Percentiles rank a stretch among this genome's conserved stretches.
Conservation (phyloP, 2,113 vertebrate genomes). For the Pelecanoides urinatrix region DNA sequence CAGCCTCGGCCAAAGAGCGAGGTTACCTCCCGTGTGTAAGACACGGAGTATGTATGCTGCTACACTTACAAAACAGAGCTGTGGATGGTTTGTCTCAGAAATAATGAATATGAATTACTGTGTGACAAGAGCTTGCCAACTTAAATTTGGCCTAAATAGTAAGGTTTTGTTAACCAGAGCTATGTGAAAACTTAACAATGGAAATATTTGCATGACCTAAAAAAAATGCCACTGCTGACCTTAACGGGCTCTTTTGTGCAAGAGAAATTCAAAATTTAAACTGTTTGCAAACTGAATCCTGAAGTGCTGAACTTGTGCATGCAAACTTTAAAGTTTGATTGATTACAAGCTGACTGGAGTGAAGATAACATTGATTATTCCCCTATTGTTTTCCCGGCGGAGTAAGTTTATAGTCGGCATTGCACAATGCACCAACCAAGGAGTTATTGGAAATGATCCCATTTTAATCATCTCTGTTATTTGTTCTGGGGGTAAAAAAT, state of each 20-base stretch:
- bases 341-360: slow-evolving; percentile 4
- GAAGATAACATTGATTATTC: slow-evolving; percentile 11
- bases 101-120: neutral
- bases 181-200: neutral
- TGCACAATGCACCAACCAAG: neutral
- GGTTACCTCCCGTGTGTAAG: neutral
- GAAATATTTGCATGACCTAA: slow-evolving; percentile 8
- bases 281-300: slow-evolving; percentile 23
- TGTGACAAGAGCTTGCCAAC: neutral
- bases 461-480: neutral
- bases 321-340: neutral
- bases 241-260: neutral
- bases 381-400: neutral
- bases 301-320: slow-evolving; percentile 27
- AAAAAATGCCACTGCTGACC: neutral
- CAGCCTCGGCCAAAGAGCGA: neutral
- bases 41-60: neutral
- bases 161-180: slow-evolving; percentile 11
- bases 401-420: neutral
- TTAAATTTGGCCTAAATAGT: neutral
- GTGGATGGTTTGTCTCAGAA: neutral
- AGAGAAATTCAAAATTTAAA: slow-evolving; percentile 28
- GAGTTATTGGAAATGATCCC: neutral
- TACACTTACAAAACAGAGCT: neutral
- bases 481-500: neutral